Evolutionary conservation across 30 jellyfish, hydroid and myxozoan genomes (phyloP).

Genomic region (Catostylus mosaicus): DNA sequence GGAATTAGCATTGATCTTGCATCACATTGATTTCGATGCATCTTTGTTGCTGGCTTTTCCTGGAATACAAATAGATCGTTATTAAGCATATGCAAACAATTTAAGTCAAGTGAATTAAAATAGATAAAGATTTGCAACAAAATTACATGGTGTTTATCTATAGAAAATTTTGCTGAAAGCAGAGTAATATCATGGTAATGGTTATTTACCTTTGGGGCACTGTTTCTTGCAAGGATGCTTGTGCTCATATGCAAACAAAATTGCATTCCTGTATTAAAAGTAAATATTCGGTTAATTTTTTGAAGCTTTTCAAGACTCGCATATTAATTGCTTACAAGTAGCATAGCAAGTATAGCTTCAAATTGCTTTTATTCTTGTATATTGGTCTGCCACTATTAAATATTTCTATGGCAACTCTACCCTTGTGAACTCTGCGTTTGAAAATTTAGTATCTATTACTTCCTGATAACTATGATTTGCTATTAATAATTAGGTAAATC

Average conservation of each 20-base stretch:
- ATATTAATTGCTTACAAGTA: neutral
- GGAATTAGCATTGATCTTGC: slow-evolving; percentile 40
- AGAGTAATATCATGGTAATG: neutral
- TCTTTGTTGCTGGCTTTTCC: neutral
- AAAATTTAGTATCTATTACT: too few relatives aligned
- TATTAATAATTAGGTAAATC: too few relatives aligned
- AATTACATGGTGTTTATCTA: too few relatives aligned
- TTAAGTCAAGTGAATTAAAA: neutral
- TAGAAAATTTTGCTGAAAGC: too few relatives aligned
- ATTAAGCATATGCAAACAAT: neutral
- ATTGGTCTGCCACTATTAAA: too few relatives aligned
- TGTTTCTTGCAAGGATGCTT: slow-evolving; percentile 33
- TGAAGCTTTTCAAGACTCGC: neutral
- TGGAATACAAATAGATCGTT: neutral
- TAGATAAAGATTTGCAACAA: too few relatives aligned
- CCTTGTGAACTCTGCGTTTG: too few relatives aligned
- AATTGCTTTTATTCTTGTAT: too few relatives aligned
- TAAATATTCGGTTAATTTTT: neutral
- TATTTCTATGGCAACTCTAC: too few relatives aligned
- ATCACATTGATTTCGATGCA: slow-evolving; percentile 31
- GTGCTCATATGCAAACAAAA: slow-evolving; percentile 21
- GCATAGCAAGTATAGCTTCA: neutral
- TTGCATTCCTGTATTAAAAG: slow-evolving; percentile 20
- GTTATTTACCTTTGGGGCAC: slow-evolving; percentile 29
- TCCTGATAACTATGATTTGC: too few relatives aligned